Base-by-base conservation (phyloP, 1,140 invertebrate species). In the Acarapis woodi region DNA sequence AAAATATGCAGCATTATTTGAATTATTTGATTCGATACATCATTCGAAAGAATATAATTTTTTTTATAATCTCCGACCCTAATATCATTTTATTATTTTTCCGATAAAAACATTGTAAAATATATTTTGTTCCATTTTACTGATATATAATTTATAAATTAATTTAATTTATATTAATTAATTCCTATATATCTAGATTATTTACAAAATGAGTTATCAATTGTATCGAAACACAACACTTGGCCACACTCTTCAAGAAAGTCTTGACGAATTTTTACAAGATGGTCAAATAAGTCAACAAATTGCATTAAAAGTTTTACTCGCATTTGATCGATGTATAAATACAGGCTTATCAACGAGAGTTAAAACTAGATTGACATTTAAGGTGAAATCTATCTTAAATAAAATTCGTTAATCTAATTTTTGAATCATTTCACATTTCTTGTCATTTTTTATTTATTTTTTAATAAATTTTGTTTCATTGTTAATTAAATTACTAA, bases 251-350 rank as follows among this genome's bases (percentile, higher is more conserved):
- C 58, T 97, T 32, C 83, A 94, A 56, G 85, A 94, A 59, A 87
- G 74, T 54, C 62, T 93, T 4, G 83, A 93, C 49, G 83, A 93
- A 59, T 57, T 90, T 31, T 71, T 73, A 38, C 57, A 88, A 74
- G 85, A 79, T 67, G 79, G 80, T 35, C 83, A 93, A 63, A 90
- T 96, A 45, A 80, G 82, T 16, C 79, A 77, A 35, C 69, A 71
- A 41, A 57, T 94, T 42, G 83, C 85, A 2, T 65, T 79, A 28
- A 87, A 85, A 60, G 79, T 96, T 33, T 57, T 96, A 35, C 58
- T 87, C 28, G 82, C 90, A 53, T 97, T 97, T 60, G 90, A 97
- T 54, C 87, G 83, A 57, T 74, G 77, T 36, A 93, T 97, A 41
- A 97, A 96, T 54, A 72, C 70, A 50, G 82, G 85, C 10, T 55